Evolutionary conservation across 2,797 vertebrate genomes (phyloP).

Genomic region (Coregonus ussuriensis): DNA sequence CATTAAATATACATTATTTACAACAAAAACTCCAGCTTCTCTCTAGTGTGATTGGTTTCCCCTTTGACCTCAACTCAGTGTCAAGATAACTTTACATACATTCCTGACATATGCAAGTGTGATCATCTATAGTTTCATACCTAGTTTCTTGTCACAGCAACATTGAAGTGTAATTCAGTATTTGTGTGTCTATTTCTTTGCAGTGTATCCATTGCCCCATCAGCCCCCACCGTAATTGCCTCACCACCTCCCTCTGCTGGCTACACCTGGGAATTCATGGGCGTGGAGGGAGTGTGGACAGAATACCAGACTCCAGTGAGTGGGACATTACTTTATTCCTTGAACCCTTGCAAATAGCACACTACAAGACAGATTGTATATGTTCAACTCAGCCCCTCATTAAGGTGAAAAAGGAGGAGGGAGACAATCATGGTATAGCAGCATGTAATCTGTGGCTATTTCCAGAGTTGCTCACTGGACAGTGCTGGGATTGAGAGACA

Average conservation of each 20-base stretch:
- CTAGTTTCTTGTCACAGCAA: background rate
- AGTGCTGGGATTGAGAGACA: constrained; percentile 60
- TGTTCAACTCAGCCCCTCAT: too few species aligned
- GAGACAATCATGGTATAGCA: too few species aligned
- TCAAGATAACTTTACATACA: background rate
- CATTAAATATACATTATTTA: too few species aligned
- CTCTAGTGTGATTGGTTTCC: background rate
- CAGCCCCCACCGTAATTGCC: background rate
- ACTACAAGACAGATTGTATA: too few species aligned
- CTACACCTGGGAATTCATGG: too few species aligned
- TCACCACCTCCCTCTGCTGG: background rate
- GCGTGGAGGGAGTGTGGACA: constrained; percentile 44
- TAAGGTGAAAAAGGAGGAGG: too few species aligned
- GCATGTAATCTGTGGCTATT: constrained; percentile 8
- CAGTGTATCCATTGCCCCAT: constrained; percentile 21
- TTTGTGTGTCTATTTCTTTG: background rate
- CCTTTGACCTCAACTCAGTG: background rate
- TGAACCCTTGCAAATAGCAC: too few species aligned
- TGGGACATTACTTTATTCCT: too few species aligned
- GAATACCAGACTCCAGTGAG: constrained; percentile 65
- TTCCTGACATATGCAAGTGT: background rate
- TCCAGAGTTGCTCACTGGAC: constrained; percentile 60
- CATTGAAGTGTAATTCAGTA: background rate
- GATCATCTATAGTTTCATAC: too few species aligned
- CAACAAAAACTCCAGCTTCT: too few species aligned